Percentiles rank a stretch among this genome's conserved stretches.
Conservation (phyloP, 2,797 vertebrate species). For the Ctenopoma multispine region DNA sequence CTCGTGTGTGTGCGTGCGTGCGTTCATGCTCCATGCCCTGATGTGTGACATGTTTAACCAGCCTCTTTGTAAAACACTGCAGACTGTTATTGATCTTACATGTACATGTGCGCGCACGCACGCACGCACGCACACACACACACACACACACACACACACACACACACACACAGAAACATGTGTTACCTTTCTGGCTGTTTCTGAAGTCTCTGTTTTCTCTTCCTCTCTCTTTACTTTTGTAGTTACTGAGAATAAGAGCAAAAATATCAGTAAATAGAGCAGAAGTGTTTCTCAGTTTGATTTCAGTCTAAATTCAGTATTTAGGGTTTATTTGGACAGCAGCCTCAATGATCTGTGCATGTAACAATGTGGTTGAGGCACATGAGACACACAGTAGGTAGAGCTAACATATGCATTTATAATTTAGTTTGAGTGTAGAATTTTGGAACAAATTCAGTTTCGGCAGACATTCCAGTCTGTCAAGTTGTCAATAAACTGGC, state of each 20-base stretch:
- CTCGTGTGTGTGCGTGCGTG: conserved; percentile 12
- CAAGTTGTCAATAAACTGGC: too few species aligned
- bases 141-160: conserved; percentile 30
- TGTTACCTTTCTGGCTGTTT: conserved; percentile 57
- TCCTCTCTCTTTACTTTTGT: conserved; percentile 18
- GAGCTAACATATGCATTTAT: too few species aligned
- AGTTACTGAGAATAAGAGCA: conserved; percentile 42
- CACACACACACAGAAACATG: conserved; percentile 40
- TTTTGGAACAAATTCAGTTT: too few species aligned
- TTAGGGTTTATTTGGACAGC: too few species aligned
- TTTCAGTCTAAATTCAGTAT: too few species aligned
- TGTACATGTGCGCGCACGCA: too few species aligned
- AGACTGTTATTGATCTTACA: conserved; percentile 60
- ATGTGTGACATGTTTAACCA: conserved; percentile 65
- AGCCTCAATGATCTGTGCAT: too few species aligned
- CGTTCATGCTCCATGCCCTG: conserved; percentile 30
- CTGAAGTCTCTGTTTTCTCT: conserved; percentile 25
- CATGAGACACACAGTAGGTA: too few species aligned
- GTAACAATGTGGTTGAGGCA: too few species aligned
- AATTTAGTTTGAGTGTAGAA: too few species aligned
- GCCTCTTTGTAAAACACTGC: conserved; percentile 40
- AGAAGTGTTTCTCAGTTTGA: too few species aligned
- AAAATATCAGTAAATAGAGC: conserved; percentile 68
- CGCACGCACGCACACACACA: conserved; percentile 20
- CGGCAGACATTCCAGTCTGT: too few species aligned